These are phyloP conservation scores for Andrena marginata DNA, from an alignment of 2,888 invertebrate genomes.

Conservation along the genomic window DNA sequence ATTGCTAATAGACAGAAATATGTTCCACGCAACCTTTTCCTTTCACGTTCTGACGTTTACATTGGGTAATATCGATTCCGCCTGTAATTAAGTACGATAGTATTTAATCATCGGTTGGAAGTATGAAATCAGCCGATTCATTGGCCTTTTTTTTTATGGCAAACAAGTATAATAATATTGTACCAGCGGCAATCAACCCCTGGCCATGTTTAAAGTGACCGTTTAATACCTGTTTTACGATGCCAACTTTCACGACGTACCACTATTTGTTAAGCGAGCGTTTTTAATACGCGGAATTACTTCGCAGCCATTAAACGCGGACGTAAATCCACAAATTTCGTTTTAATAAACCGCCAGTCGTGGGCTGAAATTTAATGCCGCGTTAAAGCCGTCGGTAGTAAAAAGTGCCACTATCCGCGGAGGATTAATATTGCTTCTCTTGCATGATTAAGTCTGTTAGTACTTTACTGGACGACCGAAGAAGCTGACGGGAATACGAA, in stretches of 20 bases:
- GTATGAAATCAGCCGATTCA: not conserved
- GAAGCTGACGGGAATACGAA: not conserved
- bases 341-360: conserved; percentile 22
- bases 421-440: conserved; percentile 3
- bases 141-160: not conserved
- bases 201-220: not conserved
- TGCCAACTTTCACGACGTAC: not conserved
- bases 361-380: conserved; percentile 15
- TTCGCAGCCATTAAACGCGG: not conserved
- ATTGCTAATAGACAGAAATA: too few relatives aligned
- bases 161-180: conserved; percentile 1
- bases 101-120: not conserved
- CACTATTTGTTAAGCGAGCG: not conserved
- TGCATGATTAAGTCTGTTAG: conserved; percentile 1
- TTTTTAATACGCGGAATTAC: conserved; percentile 10
- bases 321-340: conserved; percentile 21
- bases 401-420: not conserved
- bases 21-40: too few relatives aligned
- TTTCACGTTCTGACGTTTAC: too few relatives aligned
- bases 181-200: conserved; percentile 5
- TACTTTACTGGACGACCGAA: not conserved
- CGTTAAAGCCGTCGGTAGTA: not conserved
- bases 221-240: conserved; percentile 25
- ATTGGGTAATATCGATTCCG: too few relatives aligned
- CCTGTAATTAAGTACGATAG: not conserved